Evolutionary conservation across 2,888 invertebrate genomes (phyloP), one percentile per base, ranked within the genome.

Genomic region (Phyto melanocephala): DNA sequence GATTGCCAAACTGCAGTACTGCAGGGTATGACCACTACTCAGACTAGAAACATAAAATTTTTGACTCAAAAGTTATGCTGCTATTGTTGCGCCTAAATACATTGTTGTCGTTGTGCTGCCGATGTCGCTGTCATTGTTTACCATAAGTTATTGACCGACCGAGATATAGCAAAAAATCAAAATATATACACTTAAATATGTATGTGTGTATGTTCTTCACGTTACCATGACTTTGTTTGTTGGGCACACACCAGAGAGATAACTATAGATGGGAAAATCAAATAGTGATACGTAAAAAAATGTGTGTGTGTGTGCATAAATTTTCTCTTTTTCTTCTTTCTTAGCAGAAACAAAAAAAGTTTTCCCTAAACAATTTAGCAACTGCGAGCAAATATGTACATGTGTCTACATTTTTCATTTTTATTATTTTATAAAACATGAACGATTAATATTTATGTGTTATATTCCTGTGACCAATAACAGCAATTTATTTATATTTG

Each of bases 61-160:
- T 70, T 56, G 54, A 33, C 47, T 50, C 11, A 56, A 47, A 42
- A 35, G 37, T 42, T 60, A 37, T n/a, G n/a, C n/a, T n/a, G 22
- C 65, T 52, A 24, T 22, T 72, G 42, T 67, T 63, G 63, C 60
- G 13, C 24, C 2, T 54, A 20, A 15, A 56, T 35, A 35, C 35
- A 35, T 6, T 35, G 35, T 35, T 47, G 60, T 17, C 17, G n/a
- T n/a, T 17, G 8, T 47, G 63, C 20, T 45, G 56, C 58, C 76
- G 71, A 47, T 62, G 13, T 54, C 63, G 72, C 33, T 74, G 79
- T 68, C 63, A 71, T 76, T 80, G 62, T 78, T 82, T 78, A 74
- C 82, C 79, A 80, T 75, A 84, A 84, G 81, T 78, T 81, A 81
- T 81, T 77, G 78, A 74, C 81, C 81, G 74, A 74, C 81, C 78